phyloP scores from a whole-genome alignment of 2,797 vertebrate genomes.

The Pangasius sanitwongsei region DNA sequence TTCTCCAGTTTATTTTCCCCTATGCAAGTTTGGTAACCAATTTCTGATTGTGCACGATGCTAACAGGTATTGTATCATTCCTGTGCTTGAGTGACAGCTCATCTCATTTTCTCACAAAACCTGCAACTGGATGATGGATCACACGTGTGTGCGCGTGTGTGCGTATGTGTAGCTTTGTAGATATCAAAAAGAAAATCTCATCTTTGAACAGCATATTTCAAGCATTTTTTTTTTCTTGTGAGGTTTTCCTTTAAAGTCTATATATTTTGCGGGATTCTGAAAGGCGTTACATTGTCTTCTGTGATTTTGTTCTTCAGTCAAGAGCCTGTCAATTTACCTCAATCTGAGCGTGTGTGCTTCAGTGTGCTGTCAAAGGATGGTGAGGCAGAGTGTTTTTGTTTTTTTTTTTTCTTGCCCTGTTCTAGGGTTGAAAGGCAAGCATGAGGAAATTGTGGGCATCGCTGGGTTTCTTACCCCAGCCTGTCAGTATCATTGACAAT shows the following conservation, averaged over 20 bases:
- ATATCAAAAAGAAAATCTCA: slow-evolving; percentile 53
- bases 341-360: slow-evolving; percentile 50
- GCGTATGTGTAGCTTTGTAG: slow-evolving; percentile 49
- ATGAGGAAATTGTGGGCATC: slow-evolving; percentile 34
- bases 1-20: slow-evolving; percentile 38
- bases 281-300: slow-evolving; percentile 55
- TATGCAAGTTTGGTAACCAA: slow-evolving; percentile 53
- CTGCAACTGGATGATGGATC: slow-evolving; percentile 46
- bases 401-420: slow-evolving; percentile 30
- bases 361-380: slow-evolving; percentile 45
- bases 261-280: slow-evolving; percentile 52
- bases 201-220: slow-evolving; percentile 51
- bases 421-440: slow-evolving; percentile 49
- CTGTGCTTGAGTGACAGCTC: slow-evolving; percentile 54
- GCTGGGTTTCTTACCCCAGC: slow-evolving; percentile 34
- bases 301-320: slow-evolving; percentile 52
- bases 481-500: slow-evolving; percentile 48
- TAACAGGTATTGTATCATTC: slow-evolving; percentile 56
- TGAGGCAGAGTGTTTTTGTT: background rate
- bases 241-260: slow-evolving; percentile 54
- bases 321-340: slow-evolving; percentile 57
- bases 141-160: slow-evolving; percentile 13
- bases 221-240: slow-evolving; percentile 18
- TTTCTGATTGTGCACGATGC: slow-evolving; percentile 47
- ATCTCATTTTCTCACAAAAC: slow-evolving; percentile 56